Evolutionary conservation across 2,113 vertebrate genomes (phyloP), one percentile per base, ranked within the genome.

Genomic region (Gobius niger): DNA sequence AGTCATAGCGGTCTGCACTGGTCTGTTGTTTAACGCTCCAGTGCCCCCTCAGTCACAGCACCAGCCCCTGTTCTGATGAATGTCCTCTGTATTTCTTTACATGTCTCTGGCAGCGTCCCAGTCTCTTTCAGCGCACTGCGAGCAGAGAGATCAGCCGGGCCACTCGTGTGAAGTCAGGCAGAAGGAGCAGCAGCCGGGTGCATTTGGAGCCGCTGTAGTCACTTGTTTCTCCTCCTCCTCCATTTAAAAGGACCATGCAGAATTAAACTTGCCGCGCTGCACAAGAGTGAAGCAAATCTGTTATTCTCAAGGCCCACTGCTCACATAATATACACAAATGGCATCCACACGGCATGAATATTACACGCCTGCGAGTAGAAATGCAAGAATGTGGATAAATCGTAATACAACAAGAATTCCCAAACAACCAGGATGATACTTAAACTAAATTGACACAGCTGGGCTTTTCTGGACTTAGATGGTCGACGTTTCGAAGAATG

Each of bases 131-230:
- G 70, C 3, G 18, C 70, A 68, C 68, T 72, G 77, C 62, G 82
- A 85, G 80, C 86, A 72, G 73, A 54, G 84, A 84, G 85, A 90
- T 85, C 80, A 79, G 77, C 72, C 76, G 66, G 76, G 73, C 76
- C 81, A 70, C 78, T 89, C 80, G 70, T 84, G 88, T 87, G 88
- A 63, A 84, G 81, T 88, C 81, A 88, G 70, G 85, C 84, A 82
- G 85, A 90, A 88, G 80, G 70, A 89, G 87, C 75, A 75, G 78
- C 82, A 82, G 78, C 78, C 75, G 49, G 74, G 57, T 68, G 70
- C 76, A 53, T 82, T 85, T 87, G 75, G 66, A 77, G 74, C 3
- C 70, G 79, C 73, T 75, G 51, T 6, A 76, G 76, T 47, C 67
- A 75, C 86, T 82, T 81, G 70, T 73, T 52, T 79, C 76, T 68